A percentile compares a stretch with the other conserved stretches of the same genome.
phyloP scores from a whole-genome alignment of 2,797 vertebrate species.

The Cryptoblepharus egeriae region DNA sequence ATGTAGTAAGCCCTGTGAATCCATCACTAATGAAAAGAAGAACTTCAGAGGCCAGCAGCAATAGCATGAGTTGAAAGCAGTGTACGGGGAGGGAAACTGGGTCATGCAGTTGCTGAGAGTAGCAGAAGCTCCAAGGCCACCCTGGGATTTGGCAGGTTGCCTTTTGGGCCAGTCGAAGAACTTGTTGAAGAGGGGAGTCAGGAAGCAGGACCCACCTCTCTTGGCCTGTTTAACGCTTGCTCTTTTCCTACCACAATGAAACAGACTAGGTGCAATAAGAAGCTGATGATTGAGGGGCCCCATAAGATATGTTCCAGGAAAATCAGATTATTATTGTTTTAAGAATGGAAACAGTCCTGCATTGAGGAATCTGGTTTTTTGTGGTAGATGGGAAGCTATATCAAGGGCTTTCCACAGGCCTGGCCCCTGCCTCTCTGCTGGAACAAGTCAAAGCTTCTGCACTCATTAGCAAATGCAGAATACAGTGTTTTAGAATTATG shows the following conservation, averaged over 20 bases:
- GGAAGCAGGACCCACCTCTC: background rate
- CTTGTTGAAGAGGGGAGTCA: background rate
- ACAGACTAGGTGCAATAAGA: background rate
- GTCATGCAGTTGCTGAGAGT: no score
- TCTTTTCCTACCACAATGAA: background rate
- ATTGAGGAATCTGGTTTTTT: background rate
- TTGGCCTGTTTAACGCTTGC: background rate
- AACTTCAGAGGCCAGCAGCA: no score
- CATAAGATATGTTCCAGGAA: background rate
- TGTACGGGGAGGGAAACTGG: no score
- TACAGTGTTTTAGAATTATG: background rate
- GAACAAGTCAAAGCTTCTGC: background rate
- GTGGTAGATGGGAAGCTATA: background rate
- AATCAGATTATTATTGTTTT: background rate
- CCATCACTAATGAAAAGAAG: no score
- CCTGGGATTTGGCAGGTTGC: background rate
- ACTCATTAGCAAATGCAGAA: background rate
- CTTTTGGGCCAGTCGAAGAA: background rate
- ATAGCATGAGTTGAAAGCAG: no score
- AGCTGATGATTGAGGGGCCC: background rate
- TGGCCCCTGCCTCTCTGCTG: background rate
- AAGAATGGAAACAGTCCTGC: background rate
- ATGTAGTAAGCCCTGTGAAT: no score
- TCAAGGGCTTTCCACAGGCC: background rate
- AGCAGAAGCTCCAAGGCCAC: background rate